Percentiles rank a stretch among this genome's conserved stretches.
Conservation (phyloP, 2,797 vertebrate species). For the Morus bassanus region DNA sequence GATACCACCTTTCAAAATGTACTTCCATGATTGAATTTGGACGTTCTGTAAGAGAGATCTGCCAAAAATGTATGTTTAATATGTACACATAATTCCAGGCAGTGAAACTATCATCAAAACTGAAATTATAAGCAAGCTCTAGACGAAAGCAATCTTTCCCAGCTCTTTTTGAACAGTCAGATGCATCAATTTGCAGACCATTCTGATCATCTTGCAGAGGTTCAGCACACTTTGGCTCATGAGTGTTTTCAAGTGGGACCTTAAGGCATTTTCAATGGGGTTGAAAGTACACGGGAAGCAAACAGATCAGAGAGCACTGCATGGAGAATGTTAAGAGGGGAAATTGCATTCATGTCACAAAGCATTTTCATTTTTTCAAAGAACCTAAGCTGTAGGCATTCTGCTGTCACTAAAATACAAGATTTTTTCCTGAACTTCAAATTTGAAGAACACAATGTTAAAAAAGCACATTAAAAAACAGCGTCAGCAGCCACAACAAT, state of each 20-base stretch:
- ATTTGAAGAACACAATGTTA: slow-evolving; percentile 28
- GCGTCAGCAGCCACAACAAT: background rate
- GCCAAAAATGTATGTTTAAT: background rate
- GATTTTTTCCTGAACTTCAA: background rate
- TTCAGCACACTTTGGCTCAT: background rate
- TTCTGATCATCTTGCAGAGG: background rate
- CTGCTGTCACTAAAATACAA: slow-evolving; percentile 29
- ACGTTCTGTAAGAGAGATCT: background rate
- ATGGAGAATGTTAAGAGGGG: background rate
- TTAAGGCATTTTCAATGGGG: background rate
- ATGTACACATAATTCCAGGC: background rate
- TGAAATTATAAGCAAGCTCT: background rate
- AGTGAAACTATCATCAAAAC: background rate
- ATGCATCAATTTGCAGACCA: background rate
- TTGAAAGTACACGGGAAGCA: slow-evolving; percentile 5
- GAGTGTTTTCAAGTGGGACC: background rate
- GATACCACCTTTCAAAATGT: background rate
- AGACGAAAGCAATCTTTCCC: background rate
- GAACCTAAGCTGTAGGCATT: slow-evolving; percentile 20
- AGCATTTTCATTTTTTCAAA: slow-evolving; percentile 22
- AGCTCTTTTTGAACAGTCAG: background rate
- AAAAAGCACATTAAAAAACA: slow-evolving; percentile 33
- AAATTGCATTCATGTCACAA: slow-evolving; percentile 29
- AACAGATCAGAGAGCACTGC: background rate
- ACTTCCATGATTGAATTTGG: background rate